Conservation (phyloP, 1,140 invertebrate genomes). For the Penaeus japonicus region DNA sequence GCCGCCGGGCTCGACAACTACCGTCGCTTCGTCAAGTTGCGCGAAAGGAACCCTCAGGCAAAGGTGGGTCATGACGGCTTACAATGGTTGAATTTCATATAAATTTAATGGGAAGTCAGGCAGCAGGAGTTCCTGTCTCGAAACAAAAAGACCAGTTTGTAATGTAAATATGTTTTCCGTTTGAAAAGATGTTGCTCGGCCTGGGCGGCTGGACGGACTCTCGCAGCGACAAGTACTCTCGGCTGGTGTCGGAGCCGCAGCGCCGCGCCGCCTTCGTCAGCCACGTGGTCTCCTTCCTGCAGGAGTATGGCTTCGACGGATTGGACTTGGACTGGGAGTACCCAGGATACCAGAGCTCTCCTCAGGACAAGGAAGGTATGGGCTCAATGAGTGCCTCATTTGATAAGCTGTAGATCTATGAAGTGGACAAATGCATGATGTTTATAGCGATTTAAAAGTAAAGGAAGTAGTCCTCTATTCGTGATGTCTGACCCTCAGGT, state of each 20-base stretch:
- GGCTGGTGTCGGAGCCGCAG: conserved; percentile 68
- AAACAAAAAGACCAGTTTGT: neutral
- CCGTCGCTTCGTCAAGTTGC: conserved; percentile 60
- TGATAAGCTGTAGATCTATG: too few species aligned
- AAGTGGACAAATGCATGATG: too few species aligned
- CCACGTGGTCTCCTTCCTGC: conserved; percentile 20
- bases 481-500: neutral
- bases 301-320: conserved; percentile 10
- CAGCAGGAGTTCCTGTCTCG: neutral
- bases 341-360: neutral
- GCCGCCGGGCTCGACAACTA: conserved; percentile 74
- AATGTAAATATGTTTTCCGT: neutral
- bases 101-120: neutral
- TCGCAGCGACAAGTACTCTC: conserved; percentile 81
- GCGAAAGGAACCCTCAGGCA: conserved; percentile 61
- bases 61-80: too few species aligned
- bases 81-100: too few species aligned
- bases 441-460: too few species aligned
- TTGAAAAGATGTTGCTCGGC: conserved; percentile 70
- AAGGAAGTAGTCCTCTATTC: too few species aligned
- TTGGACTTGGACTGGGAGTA: conserved; percentile 28
- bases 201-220: conserved; percentile 90
- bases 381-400: neutral
- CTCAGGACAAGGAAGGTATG: conserved; percentile 6
- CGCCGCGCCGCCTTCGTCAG: neutral